phyloP scores from a whole-genome alignment of 2,113 vertebrate genomes.

The Menidia beryllina region DNA sequence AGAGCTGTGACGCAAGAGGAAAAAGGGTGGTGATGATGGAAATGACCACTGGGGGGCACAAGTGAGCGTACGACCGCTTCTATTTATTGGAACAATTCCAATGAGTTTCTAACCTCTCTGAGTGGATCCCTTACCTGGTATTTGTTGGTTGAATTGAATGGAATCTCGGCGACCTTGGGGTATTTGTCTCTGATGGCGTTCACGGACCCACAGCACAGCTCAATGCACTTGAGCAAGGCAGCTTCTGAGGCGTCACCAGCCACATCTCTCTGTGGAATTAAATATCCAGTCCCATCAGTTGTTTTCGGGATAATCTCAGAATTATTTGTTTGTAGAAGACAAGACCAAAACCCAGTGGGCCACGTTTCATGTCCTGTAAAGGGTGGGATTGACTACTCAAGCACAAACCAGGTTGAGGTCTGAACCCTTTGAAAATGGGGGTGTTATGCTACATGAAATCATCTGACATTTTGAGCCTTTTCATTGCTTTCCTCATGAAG shows the following conservation, averaged over 20 bases:
- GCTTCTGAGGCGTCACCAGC: conserved; percentile 94
- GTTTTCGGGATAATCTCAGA: not conserved
- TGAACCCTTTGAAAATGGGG: too few species aligned
- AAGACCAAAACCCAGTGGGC: not conserved
- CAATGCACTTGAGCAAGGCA: conserved; percentile 92
- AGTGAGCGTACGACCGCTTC: conserved; percentile 1
- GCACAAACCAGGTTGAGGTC: too few species aligned
- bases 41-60: conserved; percentile 37
- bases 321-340: not conserved
- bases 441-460: too few species aligned
- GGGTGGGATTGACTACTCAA: too few species aligned
- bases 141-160: conserved; percentile 96
- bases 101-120: not conserved
- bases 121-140: conserved; percentile 85
- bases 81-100: not conserved
- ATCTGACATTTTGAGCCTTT: too few species aligned
- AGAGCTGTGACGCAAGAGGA: conserved; percentile 82
- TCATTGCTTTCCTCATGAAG: too few species aligned
- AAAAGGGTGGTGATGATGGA: too few species aligned
- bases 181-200: conserved; percentile 87
- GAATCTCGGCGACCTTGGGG: conserved; percentile 88
- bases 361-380: too few species aligned
- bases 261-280: conserved; percentile 83
- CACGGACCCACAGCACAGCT: conserved; percentile 92
- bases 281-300: not conserved